A percentile compares a stretch with the other conserved stretches of the same genome.
These are phyloP conservation scores for Macroteleia sp. DNA, from an alignment of 2,888 invertebrate species.

Conservation along the genomic window DNA sequence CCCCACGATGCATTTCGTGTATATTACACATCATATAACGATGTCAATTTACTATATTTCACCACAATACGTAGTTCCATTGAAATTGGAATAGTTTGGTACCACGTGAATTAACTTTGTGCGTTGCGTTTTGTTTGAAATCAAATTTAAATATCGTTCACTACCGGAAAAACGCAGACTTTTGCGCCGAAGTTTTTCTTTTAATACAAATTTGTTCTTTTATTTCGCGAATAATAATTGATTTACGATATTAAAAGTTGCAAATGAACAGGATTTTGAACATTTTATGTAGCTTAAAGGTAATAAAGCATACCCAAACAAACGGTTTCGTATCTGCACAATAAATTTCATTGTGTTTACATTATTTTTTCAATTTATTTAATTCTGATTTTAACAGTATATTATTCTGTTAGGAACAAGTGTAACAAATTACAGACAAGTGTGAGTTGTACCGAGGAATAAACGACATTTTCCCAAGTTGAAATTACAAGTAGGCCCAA, in stretches of 20 bases:
- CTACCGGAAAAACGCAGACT: no score
- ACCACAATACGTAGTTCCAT: conserved; percentile 7
- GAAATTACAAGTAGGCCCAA: no score
- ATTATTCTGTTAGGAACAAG: no score
- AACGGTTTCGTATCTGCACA: no score
- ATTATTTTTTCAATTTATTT: no score
- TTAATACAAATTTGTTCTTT: conserved; percentile 14
- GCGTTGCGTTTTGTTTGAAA: neutral
- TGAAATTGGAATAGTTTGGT: conserved; percentile 29
- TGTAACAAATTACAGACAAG: no score
- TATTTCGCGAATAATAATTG: conserved; percentile 24
- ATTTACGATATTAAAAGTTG: conserved; percentile 9
- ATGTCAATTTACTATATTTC: conserved; percentile 22
- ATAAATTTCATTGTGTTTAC: no score
- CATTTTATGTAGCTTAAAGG: neutral
- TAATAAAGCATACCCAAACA: no score
- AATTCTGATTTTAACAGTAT: no score
- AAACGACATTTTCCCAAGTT: no score
- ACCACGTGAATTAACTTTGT: conserved; percentile 25
- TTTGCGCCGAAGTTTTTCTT: conserved; percentile 1
- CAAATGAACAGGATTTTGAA: neutral
- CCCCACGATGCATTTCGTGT: conserved; percentile 2
- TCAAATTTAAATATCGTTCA: conserved; percentile 16
- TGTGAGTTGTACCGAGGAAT: no score
- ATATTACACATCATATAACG: conserved; percentile 14